phyloP scores from a whole-genome alignment of 2,797 vertebrate genomes.

The Notoglanidium macrostoma region DNA sequence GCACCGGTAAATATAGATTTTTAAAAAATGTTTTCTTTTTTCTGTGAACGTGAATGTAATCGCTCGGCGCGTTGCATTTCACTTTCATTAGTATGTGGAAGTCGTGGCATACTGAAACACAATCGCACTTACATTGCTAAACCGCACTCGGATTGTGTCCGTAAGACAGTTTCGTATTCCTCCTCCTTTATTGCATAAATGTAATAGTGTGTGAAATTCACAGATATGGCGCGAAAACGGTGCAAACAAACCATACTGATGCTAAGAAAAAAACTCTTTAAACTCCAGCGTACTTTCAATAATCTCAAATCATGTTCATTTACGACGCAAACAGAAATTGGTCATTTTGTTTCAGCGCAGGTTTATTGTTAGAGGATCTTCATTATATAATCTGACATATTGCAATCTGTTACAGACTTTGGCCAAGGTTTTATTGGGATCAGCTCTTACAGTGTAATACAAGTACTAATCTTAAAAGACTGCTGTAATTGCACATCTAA shows the following conservation, averaged over 20 bases:
- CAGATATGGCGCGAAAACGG: neutral
- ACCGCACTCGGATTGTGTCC: neutral
- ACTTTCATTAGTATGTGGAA: neutral
- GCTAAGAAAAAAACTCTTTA: neutral
- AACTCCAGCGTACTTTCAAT: neutral
- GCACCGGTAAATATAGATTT: too few relatives aligned
- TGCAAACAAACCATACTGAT: neutral
- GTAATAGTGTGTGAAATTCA: neutral
- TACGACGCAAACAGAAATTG: neutral
- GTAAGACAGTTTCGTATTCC: too few relatives aligned
- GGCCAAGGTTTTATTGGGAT: neutral
- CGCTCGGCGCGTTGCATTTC: neutral
- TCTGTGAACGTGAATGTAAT: neutral
- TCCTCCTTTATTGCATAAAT: too few relatives aligned
- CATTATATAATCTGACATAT: neutral
- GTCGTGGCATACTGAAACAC: neutral
- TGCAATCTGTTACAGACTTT: neutral
- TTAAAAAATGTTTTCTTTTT: too few relatives aligned
- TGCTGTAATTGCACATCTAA: neutral
- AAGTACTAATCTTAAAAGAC: neutral
- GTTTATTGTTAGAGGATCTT: neutral
- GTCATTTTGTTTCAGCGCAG: neutral
- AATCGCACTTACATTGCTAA: neutral
- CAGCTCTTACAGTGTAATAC: neutral
- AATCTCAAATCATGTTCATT: neutral